Evolutionary conservation across 1,140 invertebrate species (phyloP).

Genomic region (Palaemon carinicauda): DNA sequence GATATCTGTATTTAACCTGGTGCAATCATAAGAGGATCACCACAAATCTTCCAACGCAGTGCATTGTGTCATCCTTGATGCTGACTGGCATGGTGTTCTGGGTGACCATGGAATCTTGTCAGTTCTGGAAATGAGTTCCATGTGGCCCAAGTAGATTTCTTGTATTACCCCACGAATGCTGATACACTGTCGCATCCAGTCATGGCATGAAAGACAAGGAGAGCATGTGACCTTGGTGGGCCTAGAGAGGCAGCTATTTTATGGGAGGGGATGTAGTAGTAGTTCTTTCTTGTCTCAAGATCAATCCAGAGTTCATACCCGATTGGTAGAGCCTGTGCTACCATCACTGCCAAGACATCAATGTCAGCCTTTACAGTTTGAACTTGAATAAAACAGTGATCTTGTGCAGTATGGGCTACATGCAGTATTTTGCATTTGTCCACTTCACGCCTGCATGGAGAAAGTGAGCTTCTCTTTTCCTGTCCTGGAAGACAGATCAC

Average conservation of each 20-base stretch:
- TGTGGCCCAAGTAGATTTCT: not conserved
- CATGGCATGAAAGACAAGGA: constrained; percentile 3
- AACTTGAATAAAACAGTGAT: not conserved
- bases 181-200: constrained; percentile 10
- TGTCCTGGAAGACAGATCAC: not conserved
- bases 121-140: constrained; percentile 9
- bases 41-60: not conserved
- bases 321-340: not conserved
- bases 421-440: constrained; percentile 14
- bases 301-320: not conserved
- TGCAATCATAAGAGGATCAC: not conserved
- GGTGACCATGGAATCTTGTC: not conserved
- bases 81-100: not conserved
- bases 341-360: not conserved
- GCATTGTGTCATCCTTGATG: not conserved
- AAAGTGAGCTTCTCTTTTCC: not conserved
- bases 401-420: not conserved
- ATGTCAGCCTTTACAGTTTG: not conserved
- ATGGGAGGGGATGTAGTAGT: constrained; percentile 22
- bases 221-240: not conserved
- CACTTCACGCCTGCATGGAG: constrained; percentile 14
- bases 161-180: not conserved
- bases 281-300: constrained; percentile 3
- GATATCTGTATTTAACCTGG: not conserved
- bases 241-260: not conserved